These are phyloP conservation scores for Drosophila pruinosa DNA, from an alignment of 1,140 invertebrate genomes.

Conservation along the genomic window DNA sequence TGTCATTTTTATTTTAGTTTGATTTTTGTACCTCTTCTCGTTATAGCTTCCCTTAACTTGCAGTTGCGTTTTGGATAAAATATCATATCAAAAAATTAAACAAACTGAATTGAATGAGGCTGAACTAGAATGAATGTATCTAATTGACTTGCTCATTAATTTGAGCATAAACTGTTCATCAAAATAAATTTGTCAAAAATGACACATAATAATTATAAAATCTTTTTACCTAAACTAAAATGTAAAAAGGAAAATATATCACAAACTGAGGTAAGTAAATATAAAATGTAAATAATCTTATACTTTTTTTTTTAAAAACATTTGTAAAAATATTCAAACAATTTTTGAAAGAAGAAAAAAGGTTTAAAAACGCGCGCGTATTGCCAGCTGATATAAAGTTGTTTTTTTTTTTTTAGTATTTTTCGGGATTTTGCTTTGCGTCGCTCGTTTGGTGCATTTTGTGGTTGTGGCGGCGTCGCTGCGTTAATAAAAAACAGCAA, in stretches of 20 bases:
- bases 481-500: conserved; percentile 13
- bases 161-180: background rate
- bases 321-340: background rate
- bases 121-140: background rate
- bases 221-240: too few relatives aligned
- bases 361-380: conserved; percentile 3
- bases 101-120: too few relatives aligned
- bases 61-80: background rate
- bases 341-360: background rate
- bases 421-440: conserved; percentile 5
- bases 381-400: conserved; percentile 25
- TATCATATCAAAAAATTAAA: too few relatives aligned
- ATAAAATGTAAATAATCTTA: background rate
- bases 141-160: background rate
- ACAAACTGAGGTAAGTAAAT: background rate
- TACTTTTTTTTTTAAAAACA: background rate
- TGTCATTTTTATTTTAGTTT: background rate
- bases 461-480: conserved; percentile 8
- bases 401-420: conserved; percentile 36
- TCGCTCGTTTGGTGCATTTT: conserved; percentile 22
- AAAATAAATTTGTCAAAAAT: background rate
- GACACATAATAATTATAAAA: too few relatives aligned
- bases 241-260: background rate
- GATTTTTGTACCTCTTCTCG: background rate
- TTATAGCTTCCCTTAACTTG: background rate